These are phyloP conservation scores for Drosophila birchii DNA, from an alignment of 2,888 invertebrate genomes.

Conservation along the genomic window DNA sequence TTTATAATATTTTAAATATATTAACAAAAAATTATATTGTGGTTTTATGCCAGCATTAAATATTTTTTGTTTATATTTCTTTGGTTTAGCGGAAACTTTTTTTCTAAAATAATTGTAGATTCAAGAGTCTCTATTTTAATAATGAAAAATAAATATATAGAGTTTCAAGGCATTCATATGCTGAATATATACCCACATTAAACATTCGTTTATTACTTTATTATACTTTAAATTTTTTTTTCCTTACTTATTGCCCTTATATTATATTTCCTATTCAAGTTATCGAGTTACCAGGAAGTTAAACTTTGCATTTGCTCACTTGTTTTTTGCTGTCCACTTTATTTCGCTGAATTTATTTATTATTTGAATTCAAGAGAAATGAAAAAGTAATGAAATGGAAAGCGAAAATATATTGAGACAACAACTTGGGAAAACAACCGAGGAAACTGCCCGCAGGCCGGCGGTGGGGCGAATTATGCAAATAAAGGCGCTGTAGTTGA, in stretches of 20 bases:
- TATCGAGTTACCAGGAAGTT: slow-evolving; percentile 28
- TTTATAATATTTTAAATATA: not conserved
- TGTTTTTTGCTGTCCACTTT: slow-evolving; percentile 9
- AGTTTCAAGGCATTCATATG: no score
- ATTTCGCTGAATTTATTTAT: slow-evolving; percentile 17
- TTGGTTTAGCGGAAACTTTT: not conserved
- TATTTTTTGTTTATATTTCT: not conserved
- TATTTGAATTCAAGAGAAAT: slow-evolving; percentile 16
- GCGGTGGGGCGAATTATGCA: slow-evolving; percentile 21
- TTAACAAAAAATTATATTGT: no score
- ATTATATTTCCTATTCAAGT: slow-evolving; percentile 3
- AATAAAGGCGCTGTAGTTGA: slow-evolving; percentile 13
- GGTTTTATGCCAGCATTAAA: not conserved
- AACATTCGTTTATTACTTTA: no score
- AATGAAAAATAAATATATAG: no score
- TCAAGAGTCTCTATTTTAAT: not conserved
- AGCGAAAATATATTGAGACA: not conserved
- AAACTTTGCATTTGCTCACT: slow-evolving; percentile 15
- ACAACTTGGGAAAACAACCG: not conserved
- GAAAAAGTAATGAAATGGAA: slow-evolving; percentile 18
- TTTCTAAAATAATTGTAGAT: not conserved
- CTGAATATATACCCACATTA: no score
- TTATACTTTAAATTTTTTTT: no score
- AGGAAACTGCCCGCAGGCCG: slow-evolving; percentile 5
- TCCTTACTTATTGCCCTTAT: slow-evolving; percentile 13